These are phyloP conservation scores for Gymnothorax reevesii DNA, from an alignment of 2,797 vertebrate genomes.

Conservation along the genomic window DNA sequence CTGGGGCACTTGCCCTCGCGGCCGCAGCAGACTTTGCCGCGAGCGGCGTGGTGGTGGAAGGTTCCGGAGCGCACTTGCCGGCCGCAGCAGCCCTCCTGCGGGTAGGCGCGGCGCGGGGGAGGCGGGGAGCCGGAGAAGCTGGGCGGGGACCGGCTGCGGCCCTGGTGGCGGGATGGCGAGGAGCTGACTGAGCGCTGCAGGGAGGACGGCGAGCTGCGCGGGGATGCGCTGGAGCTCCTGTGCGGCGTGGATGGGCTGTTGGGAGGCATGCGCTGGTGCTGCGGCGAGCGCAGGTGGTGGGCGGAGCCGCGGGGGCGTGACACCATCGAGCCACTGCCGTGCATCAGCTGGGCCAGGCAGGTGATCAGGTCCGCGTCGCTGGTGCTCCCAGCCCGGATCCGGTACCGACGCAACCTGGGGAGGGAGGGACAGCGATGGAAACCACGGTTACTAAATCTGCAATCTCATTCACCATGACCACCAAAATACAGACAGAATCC, in stretches of 20 bases:
- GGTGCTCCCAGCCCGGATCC: slow-evolving; percentile 87
- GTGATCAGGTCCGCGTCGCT: slow-evolving; percentile 94
- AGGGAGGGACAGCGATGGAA: slow-evolving; percentile 29
- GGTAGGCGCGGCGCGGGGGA: slow-evolving; percentile 80
- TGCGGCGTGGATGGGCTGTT: slow-evolving; percentile 86
- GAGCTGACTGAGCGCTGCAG: slow-evolving; percentile 95
- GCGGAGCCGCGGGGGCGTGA: slow-evolving; percentile 68
- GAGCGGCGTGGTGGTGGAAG: slow-evolving; percentile 70
- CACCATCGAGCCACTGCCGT: slow-evolving; percentile 74
- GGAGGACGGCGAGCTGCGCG: slow-evolving; percentile 90
- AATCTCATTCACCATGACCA: not conserved
- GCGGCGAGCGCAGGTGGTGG: slow-evolving; percentile 77
- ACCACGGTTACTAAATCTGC: not conserved
- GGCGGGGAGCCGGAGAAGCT: slow-evolving; percentile 94
- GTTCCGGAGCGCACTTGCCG: slow-evolving; percentile 81
- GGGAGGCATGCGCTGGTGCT: slow-evolving; percentile 82
- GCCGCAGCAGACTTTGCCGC: slow-evolving; percentile 72
- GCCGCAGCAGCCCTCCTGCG: slow-evolving; percentile 86
- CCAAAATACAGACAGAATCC: too few relatives aligned
- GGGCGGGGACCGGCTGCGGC: slow-evolving; percentile 92
- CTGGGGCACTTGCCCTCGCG: slow-evolving; percentile 88
- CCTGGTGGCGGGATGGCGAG: slow-evolving; percentile 87
- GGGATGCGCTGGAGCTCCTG: slow-evolving; percentile 93
- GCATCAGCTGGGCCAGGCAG: slow-evolving; percentile 94
- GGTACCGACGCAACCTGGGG: slow-evolving; percentile 86